Conservation (phyloP, 2,888 invertebrate species). For the Eurytoma californica region DNA sequence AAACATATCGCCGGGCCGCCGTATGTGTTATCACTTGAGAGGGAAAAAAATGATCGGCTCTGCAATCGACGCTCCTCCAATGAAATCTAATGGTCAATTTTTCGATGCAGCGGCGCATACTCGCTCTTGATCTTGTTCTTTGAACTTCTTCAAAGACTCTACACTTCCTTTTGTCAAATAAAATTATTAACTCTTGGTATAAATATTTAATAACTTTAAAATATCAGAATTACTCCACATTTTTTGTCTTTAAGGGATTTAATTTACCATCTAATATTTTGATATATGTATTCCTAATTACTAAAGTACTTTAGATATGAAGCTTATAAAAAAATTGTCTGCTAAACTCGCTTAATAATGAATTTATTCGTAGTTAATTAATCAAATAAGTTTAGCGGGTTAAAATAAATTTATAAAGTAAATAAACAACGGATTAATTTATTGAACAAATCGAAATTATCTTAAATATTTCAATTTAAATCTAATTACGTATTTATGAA, state of each 20-base stretch:
- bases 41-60: not conserved
- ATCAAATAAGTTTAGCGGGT: no score
- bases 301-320: no score
- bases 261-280: not conserved
- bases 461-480: no score
- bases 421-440: no score
- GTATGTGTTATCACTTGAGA: conserved; percentile 27
- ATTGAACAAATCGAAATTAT: no score
- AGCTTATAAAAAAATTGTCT: no score
- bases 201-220: not conserved
- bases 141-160: not conserved
- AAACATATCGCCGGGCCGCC: conserved; percentile 1
- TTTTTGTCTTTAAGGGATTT: not conserved
- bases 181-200: not conserved
- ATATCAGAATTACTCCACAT: not conserved
- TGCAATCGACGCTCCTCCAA: not conserved
- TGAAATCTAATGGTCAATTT: conserved; percentile 39
- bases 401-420: no score
- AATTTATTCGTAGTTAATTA: no score
- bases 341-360: no score
- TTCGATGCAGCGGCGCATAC: conserved; percentile 1
- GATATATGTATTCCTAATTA: no score
- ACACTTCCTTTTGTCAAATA: not conserved
- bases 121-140: not conserved
- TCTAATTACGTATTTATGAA: no score